Evolutionary conservation across 2,797 vertebrate species (phyloP), one percentile per base, ranked within the genome.

Genomic region (Mallotus villosus): DNA sequence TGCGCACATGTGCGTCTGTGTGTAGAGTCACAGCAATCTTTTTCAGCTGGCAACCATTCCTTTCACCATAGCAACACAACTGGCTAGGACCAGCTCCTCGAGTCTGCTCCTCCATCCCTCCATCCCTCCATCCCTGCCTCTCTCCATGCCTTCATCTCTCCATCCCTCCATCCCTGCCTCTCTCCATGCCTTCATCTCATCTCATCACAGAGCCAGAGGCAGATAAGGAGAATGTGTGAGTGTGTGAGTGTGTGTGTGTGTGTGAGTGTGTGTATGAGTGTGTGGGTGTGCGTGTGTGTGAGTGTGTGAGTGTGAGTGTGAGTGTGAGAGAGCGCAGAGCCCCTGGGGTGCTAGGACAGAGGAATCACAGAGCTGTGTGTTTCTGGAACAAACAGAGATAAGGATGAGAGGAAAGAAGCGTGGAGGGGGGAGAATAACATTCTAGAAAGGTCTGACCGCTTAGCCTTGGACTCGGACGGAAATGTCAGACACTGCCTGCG

Each of bases 61-160:
- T 74, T 76, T 89, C 85, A 86, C 85, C 88, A 90, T 87, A 84
- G 90, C 84, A 91, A 90, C 90, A 84, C 86, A 90, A 84, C 87
- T 90, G 87, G 70, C 67, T 69, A 19, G 19, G 51, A 19, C 51
- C 2, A 8, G 51, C 51, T 17, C 46, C 46, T 49, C 46, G 3
- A 8, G 58, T 61, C 46, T 17, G 16, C 16, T 17, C 51, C 14
- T 53, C 58, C 58, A 60, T 29, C 25, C 24, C 61, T 77, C 59
- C 29, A 25, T 70, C 78, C 14, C 17, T 49, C 58, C 74, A 59
- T 67, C 21, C 12, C 68, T 71, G 66, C 19, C 70, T 72, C 24
- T 60, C 37, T 68, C 55, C 37, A 57, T 67, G 70, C 61, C 24
- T 72, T 78, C 46, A 58, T 58, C 55, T 21, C 7, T 58, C 55